phyloP scores from a whole-genome alignment of 2,797 vertebrate genomes.

The Sebastes goodei region DNA sequence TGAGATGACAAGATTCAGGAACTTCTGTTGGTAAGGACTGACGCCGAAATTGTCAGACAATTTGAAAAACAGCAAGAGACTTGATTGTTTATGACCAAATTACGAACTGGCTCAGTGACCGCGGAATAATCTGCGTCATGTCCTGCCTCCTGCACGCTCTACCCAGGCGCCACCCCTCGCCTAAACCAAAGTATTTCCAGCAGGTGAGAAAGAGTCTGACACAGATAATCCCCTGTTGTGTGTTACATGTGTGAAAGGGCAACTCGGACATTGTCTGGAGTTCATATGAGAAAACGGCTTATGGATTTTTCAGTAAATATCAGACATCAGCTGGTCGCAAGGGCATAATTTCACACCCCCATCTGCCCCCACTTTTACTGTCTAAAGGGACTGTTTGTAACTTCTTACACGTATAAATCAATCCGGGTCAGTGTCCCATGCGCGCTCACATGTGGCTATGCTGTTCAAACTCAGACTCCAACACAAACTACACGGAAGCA shows the following conservation, averaged over 20 bases:
- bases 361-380: not conserved
- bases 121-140: not conserved
- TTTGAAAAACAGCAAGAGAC: too few species aligned
- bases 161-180: not conserved
- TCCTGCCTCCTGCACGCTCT: not conserved
- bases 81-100: too few species aligned
- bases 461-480: too few species aligned
- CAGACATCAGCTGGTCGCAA: not conserved
- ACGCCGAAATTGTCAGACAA: too few species aligned
- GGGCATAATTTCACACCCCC: not conserved
- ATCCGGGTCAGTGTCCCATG: too few species aligned
- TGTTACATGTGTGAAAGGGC: not conserved
- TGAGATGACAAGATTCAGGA: too few species aligned
- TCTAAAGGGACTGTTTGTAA: too few species aligned
- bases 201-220: not conserved
- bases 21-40: too few species aligned
- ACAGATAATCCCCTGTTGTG: not conserved
- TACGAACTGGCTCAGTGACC: not conserved
- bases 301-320: not conserved
- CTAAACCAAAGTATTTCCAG: not conserved
- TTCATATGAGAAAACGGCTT: not conserved
- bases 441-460: too few species aligned
- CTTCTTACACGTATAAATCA: too few species aligned
- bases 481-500: too few species aligned
- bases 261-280: not conserved